Evolutionary conservation across 1,140 invertebrate genomes (phyloP).

Genomic region (Anoplolepis gracilipes): DNA sequence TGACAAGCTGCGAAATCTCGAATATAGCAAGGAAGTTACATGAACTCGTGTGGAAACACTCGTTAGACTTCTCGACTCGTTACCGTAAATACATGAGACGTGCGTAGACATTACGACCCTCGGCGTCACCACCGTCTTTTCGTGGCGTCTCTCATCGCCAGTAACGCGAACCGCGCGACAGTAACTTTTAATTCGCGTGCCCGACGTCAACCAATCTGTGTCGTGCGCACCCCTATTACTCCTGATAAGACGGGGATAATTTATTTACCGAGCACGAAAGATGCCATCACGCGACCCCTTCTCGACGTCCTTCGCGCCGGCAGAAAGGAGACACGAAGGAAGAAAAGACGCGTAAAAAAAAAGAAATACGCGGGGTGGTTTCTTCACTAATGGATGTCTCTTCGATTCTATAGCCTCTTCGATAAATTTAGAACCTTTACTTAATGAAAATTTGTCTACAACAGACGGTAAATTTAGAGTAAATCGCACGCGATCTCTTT

Average conservation of each 20-base stretch:
- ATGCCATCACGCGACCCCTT: constrained; percentile 84
- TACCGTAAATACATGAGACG: neutral
- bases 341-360: neutral
- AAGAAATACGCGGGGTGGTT: neutral
- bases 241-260: constrained; percentile 85
- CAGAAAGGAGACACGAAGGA: constrained; percentile 2
- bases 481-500: neutral
- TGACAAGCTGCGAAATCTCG: constrained; percentile 9
- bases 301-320: constrained; percentile 63
- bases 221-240: constrained; percentile 85
- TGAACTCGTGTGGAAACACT: constrained; percentile 25
- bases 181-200: constrained; percentile 86
- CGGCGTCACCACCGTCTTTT: constrained; percentile 39
- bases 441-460: neutral
- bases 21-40: constrained; percentile 28
- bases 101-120: constrained; percentile 30
- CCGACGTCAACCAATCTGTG: constrained; percentile 84
- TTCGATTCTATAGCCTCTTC: neutral
- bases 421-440: neutral
- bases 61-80: constrained; percentile 33
- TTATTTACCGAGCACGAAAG: constrained; percentile 83
- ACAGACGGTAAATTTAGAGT: neutral
- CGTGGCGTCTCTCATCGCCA: neutral
- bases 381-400: constrained; percentile 12
- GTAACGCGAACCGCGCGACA: constrained; percentile 52